Base-by-base conservation (phyloP, 2,797 vertebrate genomes). In the Enoplosus armatus region DNA sequence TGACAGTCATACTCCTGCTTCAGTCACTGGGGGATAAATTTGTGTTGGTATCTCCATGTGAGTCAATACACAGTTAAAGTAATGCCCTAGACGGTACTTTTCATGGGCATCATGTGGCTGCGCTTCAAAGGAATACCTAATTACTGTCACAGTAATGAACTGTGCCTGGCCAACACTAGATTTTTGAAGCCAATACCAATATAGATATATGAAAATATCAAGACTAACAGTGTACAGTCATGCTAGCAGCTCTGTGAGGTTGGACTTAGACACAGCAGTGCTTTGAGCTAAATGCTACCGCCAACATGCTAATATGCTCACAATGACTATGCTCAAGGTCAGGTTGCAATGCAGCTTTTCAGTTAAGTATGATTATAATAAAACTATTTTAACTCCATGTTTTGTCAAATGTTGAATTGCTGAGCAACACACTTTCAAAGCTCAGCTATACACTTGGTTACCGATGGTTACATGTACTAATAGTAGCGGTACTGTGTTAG, bases 1-100 rank as follows among this genome's bases (percentile, higher is more conserved):
- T 72, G 76, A 66, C 72, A 74, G 56, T 61, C 64, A 65, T 31
- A 51, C 35, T 60, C 24, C 66, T 53, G 62, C 71, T 68, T 64
- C 62, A 47, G 72, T 62, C 81, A 14, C 50, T 37, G 14, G 72
- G 69, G 73, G 51, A 72, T 60, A 48, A 3, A 69, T 72, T 24
- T 72, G 29, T 68, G 61, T 51, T 22, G 63, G 26, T 73, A 24
- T 62, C 16, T 67, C 47, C 9, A 60, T 51, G 16, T 69, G 61
- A 55, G 62, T 65, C 50, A 43, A 62, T 78, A 67, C n/a, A 33
- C 41, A 72, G 58, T 29, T 37, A 41, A 67, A 64, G 43, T 9
- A 58, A 48, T 24, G 55, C 51, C 33, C 33, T n/a, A 3, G 24
- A 12, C 20, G 27, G 15, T 60, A 8, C 64, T 47, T 18, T 74